These are phyloP conservation scores for Xenopus petersii DNA, from an alignment of 2,797 vertebrate species.

Conservation along the genomic window DNA sequence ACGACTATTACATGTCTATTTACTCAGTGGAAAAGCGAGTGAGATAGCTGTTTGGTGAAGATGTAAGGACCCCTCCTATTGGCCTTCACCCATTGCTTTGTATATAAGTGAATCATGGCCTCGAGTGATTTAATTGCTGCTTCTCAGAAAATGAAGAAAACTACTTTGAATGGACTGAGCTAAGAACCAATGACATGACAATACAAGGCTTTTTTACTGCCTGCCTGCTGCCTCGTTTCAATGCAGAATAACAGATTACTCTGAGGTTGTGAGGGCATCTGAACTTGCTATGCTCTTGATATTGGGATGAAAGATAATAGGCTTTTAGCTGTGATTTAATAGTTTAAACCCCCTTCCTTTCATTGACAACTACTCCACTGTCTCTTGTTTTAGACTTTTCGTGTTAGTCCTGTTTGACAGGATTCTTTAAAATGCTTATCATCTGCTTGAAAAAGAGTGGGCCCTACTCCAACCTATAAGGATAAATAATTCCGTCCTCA, in stretches of 20 bases:
- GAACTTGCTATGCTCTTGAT: not conserved
- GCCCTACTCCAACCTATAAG: not conserved
- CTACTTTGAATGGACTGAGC: constrained; percentile 22
- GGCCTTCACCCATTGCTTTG: not conserved
- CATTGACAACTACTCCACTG: not conserved
- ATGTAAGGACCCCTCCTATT: fast-evolving
- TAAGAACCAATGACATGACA: not conserved
- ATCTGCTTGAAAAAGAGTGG: not conserved
- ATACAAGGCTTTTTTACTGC: not conserved
- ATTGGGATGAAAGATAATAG: not conserved
- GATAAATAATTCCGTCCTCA: not conserved
- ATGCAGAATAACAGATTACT: no score
- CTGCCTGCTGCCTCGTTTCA: no score
- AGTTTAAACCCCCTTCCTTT: not conserved
- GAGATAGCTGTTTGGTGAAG: constrained; percentile 76
- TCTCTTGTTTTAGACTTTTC: constrained; percentile 1
- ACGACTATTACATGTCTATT: constrained; percentile 98
- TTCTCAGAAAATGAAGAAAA: constrained; percentile 30
- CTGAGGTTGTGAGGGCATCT: not conserved
- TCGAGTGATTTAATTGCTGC: constrained; percentile 22
- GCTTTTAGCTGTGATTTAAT: constrained; percentile 8
- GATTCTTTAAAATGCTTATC: not conserved
- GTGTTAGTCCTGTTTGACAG: not conserved
- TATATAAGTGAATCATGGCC: constrained; percentile 2
- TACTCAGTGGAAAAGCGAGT: constrained; percentile 95